phyloP scores from a whole-genome alignment of 2,797 vertebrate species.

The Miichthys miiuy region DNA sequence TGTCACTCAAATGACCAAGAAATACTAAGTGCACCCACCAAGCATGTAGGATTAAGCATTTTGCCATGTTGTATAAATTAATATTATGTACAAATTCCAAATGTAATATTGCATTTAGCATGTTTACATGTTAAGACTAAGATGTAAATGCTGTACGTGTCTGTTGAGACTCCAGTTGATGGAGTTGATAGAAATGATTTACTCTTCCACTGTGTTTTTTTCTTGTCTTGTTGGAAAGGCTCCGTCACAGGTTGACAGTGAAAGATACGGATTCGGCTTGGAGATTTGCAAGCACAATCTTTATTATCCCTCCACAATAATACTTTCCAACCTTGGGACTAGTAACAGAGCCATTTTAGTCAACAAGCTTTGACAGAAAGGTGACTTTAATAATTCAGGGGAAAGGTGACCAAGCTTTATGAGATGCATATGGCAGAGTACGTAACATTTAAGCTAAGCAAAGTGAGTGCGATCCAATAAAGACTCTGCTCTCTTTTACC shows the following conservation, averaged over 20 bases:
- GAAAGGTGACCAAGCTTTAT: slow-evolving; percentile 22
- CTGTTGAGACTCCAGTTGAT: neutral
- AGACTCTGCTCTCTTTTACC: slow-evolving; percentile 9
- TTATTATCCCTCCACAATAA: slow-evolving; percentile 10
- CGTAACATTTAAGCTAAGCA: slow-evolving; percentile 14
- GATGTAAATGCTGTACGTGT: neutral
- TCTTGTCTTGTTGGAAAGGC: slow-evolving; percentile 21
- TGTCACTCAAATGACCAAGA: slow-evolving; percentile 20
- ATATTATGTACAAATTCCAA: neutral
- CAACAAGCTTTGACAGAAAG: slow-evolving; percentile 18
- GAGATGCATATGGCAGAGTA: slow-evolving; percentile 25
- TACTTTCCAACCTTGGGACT: neutral
- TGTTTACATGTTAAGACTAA: slow-evolving; percentile 7
- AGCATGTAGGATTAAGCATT: neutral
- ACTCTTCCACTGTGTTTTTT: slow-evolving; percentile 26
- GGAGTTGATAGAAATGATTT: slow-evolving; percentile 59
- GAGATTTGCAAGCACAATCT: neutral
- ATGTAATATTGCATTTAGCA: neutral
- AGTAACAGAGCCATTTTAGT: slow-evolving; percentile 4
- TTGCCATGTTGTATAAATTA: neutral
- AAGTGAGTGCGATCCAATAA: slow-evolving; percentile 18
- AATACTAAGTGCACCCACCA: neutral
- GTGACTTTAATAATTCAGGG: slow-evolving; percentile 21
- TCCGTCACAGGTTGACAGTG: slow-evolving; percentile 31
- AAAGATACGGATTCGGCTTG: slow-evolving; percentile 13